Evolutionary conservation across 2,888 invertebrate genomes (phyloP).

Genomic region (Yponomeuta malinellus): DNA sequence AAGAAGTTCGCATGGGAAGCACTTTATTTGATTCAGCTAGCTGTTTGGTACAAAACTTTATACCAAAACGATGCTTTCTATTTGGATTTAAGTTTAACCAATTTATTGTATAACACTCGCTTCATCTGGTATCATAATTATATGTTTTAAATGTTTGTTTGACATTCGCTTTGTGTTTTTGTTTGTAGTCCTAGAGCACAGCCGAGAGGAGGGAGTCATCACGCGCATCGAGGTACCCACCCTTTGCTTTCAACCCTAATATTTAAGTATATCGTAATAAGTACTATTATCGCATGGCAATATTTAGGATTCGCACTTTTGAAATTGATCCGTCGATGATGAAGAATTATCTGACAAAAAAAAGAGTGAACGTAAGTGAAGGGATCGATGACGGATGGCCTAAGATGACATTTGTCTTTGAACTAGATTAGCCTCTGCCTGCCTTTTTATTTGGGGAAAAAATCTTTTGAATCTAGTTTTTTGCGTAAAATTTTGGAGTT

Average conservation of each 20-base stretch:
- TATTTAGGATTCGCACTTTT: conserved; percentile 19
- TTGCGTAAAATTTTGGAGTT: too few relatives aligned
- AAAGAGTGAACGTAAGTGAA: too few relatives aligned
- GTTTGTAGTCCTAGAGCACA: conserved; percentile 76
- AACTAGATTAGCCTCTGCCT: too few relatives aligned
- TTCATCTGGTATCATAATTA: conserved; percentile 23
- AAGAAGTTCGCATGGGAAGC: not conserved
- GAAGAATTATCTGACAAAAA: too few relatives aligned
- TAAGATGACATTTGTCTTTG: too few relatives aligned
- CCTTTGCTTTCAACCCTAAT: conserved; percentile 50
- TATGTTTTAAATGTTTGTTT: conserved; percentile 64
- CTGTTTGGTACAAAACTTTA: not conserved
- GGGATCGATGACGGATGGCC: too few relatives aligned
- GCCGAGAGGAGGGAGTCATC: conserved; percentile 76
- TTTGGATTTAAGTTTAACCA: not conserved
- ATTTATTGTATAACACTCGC: not conserved
- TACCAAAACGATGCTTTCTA: not conserved
- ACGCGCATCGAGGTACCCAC: conserved; percentile 73
- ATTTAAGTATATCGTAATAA: not conserved
- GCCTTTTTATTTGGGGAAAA: too few relatives aligned
- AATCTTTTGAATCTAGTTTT: too few relatives aligned
- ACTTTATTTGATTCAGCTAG: not conserved
- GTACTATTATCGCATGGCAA: conserved; percentile 21
- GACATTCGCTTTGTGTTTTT: conserved; percentile 71
- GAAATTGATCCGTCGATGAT: too few relatives aligned